Evolutionary conservation across 2,888 invertebrate species (phyloP).

Genomic region (Pristionchus arcanus): DNA sequence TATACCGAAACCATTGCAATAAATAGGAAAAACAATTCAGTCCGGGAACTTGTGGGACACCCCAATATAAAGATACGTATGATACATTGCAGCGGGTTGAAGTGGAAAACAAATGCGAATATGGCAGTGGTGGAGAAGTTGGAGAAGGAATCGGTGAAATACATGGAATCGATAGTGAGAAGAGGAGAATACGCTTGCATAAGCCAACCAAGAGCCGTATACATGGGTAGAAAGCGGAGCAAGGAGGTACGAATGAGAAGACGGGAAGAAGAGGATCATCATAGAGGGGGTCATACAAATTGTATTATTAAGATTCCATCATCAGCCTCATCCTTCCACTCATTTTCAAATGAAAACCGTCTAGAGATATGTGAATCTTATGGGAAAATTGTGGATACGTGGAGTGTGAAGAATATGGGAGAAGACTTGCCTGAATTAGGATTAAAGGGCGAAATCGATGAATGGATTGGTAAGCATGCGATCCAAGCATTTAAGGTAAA

Average conservation of each 20-base stretch:
- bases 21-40: no score
- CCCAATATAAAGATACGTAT: no score
- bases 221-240: conserved; percentile 30
- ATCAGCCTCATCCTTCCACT: conserved; percentile 46
- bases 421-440: conserved; percentile 51
- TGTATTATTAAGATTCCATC: background rate
- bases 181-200: conserved; percentile 42
- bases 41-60: no score
- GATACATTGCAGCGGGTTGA: conserved; percentile 17
- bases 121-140: conserved; percentile 19
- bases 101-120: conserved; percentile 10
- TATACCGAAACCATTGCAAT: no score
- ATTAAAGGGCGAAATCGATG: conserved; percentile 49
- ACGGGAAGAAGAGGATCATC: background rate
- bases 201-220: conserved; percentile 37
- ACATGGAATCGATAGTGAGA: conserved; percentile 45
- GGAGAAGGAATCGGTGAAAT: background rate
- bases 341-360: conserved; percentile 50
- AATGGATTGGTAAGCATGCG: conserved; percentile 32
- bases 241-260: conserved; percentile 7
- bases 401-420: conserved; percentile 18
- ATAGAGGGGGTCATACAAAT: no score
- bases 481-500: conserved; percentile 15
- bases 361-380: background rate
- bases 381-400: conserved; percentile 8